phyloP scores from a whole-genome alignment of 2,888 invertebrate genomes.

The Aromia moschata region DNA sequence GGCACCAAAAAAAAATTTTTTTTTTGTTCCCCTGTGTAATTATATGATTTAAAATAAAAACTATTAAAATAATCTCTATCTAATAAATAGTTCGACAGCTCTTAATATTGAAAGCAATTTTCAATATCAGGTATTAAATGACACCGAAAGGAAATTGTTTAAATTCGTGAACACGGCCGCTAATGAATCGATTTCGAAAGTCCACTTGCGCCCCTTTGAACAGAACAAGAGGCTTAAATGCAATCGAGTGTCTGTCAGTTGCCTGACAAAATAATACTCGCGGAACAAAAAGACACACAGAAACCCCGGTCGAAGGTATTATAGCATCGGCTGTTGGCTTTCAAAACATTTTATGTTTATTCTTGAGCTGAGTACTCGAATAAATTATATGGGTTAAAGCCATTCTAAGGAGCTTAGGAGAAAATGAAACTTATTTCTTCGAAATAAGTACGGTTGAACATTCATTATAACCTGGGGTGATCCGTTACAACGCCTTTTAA shows the following conservation, averaged over 20 bases:
- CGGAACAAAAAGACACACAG: neutral
- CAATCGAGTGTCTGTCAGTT: slow-evolving; percentile 1
- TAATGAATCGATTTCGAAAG: slow-evolving; percentile 1
- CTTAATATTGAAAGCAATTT: no score
- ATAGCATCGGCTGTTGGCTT: neutral
- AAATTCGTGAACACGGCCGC: neutral
- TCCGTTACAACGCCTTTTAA: neutral
- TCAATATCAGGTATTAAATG: no score
- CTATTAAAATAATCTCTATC: no score
- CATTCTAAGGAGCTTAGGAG: neutral
- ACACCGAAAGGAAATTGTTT: no score
- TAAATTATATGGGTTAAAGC: neutral
- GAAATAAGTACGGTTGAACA: neutral
- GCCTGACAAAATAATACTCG: slow-evolving; percentile 1
- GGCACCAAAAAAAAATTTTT: no score
- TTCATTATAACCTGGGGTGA: neutral
- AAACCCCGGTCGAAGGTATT: neutral
- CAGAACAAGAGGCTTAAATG: slow-evolving; percentile 1
- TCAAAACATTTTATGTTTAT: slow-evolving; percentile 1
- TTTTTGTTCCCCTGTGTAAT: no score
- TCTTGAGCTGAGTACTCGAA: neutral
- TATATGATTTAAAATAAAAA: no score
- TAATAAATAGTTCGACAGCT: no score
- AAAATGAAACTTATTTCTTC: neutral
- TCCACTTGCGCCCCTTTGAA: neutral